These are phyloP conservation scores for Chelon labrosus DNA, from an alignment of 2,797 vertebrate species.

Conservation along the genomic window DNA sequence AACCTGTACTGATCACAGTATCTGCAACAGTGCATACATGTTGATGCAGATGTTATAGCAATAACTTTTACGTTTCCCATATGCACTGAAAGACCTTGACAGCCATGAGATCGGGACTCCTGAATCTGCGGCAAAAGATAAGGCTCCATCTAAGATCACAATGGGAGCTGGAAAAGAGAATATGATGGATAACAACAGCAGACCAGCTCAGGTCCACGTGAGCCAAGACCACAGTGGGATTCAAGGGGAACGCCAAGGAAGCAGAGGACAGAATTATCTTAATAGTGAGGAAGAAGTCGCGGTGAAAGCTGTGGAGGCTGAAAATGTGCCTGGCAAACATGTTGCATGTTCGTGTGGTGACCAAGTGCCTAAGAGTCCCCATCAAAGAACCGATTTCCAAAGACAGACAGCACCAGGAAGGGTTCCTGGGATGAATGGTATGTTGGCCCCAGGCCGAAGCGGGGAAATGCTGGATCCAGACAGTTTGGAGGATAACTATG, in stretches of 20 bases:
- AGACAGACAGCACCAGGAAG: constrained; percentile 29
- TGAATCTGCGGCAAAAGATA: constrained; percentile 21
- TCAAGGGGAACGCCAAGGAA: constrained; percentile 13
- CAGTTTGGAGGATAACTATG: constrained; percentile 63
- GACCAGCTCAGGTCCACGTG: constrained; percentile 9
- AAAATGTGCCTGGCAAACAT: constrained; percentile 24
- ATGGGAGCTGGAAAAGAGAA: constrained; percentile 4
- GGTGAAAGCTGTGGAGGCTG: neutral
- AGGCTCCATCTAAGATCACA: constrained; percentile 6
- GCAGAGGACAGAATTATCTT: constrained; percentile 18
- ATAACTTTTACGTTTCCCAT: constrained; percentile 21
- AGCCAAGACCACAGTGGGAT: constrained; percentile 39
- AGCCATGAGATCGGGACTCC: constrained; percentile 63
- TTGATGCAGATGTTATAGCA: constrained; percentile 14
- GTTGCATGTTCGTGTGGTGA: neutral
- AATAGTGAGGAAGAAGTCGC: constrained; percentile 41
- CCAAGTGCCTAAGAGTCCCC: constrained; percentile 9
- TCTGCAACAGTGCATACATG: neutral
- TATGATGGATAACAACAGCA: constrained; percentile 19
- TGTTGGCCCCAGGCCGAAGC: constrained; percentile 19
- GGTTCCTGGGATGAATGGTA: constrained; percentile 15
- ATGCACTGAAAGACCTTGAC: constrained; percentile 49
- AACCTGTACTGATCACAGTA: neutral
- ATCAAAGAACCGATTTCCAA: constrained; percentile 15
- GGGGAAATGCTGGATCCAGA: constrained; percentile 53